Percentiles rank a stretch among this genome's conserved stretches.
These are phyloP conservation scores for Euthynnus affinis DNA, from an alignment of 2,797 vertebrate species.

Conservation along the genomic window DNA sequence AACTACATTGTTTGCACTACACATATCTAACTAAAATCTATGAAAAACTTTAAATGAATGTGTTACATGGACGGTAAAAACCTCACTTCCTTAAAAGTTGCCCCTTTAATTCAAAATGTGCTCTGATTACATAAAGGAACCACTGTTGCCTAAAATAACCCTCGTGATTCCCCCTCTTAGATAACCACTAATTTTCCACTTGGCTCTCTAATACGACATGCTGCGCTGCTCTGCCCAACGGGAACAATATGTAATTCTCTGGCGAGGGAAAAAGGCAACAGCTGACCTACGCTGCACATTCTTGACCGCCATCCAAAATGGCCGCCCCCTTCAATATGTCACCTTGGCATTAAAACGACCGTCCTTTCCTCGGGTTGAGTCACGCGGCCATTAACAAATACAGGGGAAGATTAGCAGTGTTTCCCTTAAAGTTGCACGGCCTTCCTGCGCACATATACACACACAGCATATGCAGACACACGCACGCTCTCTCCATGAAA, in stretches of 20 bases:
- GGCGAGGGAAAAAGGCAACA: slow-evolving; percentile 66
- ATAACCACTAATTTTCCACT: slow-evolving; percentile 64
- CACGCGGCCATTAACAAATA: slow-evolving; percentile 16
- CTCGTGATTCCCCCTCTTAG: slow-evolving; percentile 58
- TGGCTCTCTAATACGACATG: slow-evolving; percentile 51
- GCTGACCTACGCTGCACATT: slow-evolving; percentile 65
- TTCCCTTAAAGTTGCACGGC: slow-evolving; percentile 16
- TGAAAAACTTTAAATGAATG: too few relatives aligned
- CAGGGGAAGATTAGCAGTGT: slow-evolving; percentile 7
- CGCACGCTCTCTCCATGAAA: slow-evolving; percentile 8
- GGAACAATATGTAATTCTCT: slow-evolving; percentile 62
- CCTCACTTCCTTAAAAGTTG: too few relatives aligned
- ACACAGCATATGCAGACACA: neutral
- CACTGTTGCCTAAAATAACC: slow-evolving; percentile 70
- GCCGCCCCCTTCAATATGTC: slow-evolving; percentile 67
- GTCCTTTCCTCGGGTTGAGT: neutral
- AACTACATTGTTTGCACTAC: too few relatives aligned
- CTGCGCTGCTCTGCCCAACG: slow-evolving; percentile 35
- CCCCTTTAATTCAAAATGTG: too few relatives aligned
- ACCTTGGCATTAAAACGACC: slow-evolving; percentile 44
- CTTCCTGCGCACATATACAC: neutral
- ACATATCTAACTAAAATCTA: too few relatives aligned
- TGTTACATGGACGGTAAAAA: too few relatives aligned
- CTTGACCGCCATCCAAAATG: slow-evolving; percentile 67
- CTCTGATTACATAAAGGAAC: slow-evolving; percentile 42